A percentile compares a stretch with the other conserved stretches of the same genome.
phyloP scores from a whole-genome alignment of 2,888 invertebrate genomes.

The Ophioninae sp. region DNA sequence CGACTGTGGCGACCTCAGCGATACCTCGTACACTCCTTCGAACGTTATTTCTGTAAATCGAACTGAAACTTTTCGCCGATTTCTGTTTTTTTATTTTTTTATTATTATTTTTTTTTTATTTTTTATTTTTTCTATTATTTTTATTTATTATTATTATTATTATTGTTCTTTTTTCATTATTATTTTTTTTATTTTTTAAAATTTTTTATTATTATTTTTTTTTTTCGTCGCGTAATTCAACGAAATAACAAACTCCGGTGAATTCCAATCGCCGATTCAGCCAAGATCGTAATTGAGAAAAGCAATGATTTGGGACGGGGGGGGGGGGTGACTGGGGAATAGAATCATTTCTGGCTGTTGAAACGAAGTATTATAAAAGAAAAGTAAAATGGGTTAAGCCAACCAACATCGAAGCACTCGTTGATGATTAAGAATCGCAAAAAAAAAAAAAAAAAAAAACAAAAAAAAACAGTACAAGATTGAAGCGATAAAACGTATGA shows the following conservation, averaged over 20 bases:
- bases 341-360: background rate
- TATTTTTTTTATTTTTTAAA: no score
- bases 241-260: background rate
- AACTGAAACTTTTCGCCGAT: background rate
- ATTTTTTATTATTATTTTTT: no score
- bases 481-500: slow-evolving; percentile 43
- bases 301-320: no score
- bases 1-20: background rate
- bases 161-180: background rate
- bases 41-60: background rate
- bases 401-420: slow-evolving; percentile 1
- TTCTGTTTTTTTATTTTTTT: background rate
- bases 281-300: background rate
- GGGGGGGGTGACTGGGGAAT: no score
- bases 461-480: slow-evolving; percentile 13
- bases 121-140: background rate
- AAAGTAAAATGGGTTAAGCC: slow-evolving; percentile 21
- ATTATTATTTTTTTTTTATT: no score
- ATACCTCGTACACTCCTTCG: background rate
- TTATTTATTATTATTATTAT: background rate
- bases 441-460: slow-evolving; percentile 5
- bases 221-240: background rate
- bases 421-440: slow-evolving; percentile 11
- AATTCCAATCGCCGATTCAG: background rate
- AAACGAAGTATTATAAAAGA: background rate